Evolutionary conservation across 2,113 vertebrate genomes (phyloP).

Genomic region (Nannospalax galili): DNA sequence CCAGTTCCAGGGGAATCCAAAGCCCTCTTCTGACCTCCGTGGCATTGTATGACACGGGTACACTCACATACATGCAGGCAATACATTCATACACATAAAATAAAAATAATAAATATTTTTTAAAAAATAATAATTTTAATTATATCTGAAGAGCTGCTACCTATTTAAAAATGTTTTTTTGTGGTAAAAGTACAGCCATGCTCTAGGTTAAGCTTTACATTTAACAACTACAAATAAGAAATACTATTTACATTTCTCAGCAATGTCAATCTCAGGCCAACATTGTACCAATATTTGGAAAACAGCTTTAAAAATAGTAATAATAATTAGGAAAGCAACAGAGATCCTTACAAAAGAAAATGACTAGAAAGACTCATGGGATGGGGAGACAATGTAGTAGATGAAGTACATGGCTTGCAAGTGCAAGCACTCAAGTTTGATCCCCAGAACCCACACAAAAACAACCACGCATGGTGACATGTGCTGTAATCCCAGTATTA

Average conservation of each 20-base stretch:
- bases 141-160: background rate
- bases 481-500: background rate
- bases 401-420: background rate
- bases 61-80: no score
- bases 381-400: background rate
- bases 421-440: background rate
- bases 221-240: background rate
- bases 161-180: conserved; percentile 35
- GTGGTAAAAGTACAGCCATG: background rate
- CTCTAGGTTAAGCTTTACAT: background rate
- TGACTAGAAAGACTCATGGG: background rate
- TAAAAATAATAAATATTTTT: no score
- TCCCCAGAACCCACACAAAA: background rate
- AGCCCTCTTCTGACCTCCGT: no score
- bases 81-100: no score
- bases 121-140: no score
- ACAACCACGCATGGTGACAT: background rate
- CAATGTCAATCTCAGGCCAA: conserved; percentile 15
- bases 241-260: conserved; percentile 32
- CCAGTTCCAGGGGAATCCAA: no score
- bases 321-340: background rate
- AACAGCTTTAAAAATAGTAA: conserved; percentile 19
- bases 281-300: background rate
- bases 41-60: no score
- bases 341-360: conserved; percentile 38